A percentile compares a stretch with the other conserved stretches of the same genome.
These are phyloP conservation scores for Platorchestia sp. DNA, from an alignment of 1,140 invertebrate genomes.

Conservation along the genomic window DNA sequence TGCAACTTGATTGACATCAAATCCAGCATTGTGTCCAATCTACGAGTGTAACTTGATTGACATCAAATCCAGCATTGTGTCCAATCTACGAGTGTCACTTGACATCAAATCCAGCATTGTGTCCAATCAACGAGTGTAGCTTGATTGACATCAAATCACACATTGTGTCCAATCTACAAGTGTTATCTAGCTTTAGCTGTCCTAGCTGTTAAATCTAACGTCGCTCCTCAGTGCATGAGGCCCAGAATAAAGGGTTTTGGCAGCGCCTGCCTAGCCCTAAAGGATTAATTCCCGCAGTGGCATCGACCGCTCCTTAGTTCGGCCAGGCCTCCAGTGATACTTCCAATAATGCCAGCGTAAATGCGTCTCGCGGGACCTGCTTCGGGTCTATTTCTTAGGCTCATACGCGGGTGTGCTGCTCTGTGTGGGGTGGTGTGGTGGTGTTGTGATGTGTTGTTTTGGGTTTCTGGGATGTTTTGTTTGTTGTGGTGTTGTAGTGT, in stretches of 20 bases:
- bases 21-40: no score
- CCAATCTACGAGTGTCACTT: no score
- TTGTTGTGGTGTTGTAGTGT: no score
- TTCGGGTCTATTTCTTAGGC: neutral
- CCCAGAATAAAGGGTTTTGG: neutral
- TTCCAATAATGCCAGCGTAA: neutral
- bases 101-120: neutral
- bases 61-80: no score
- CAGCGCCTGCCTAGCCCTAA: neutral
- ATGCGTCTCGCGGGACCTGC: neutral
- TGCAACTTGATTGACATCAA: no score
- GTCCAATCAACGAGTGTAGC: neutral
- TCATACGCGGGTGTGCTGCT: no score
- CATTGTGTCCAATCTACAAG: neutral
- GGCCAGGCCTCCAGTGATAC: neutral
- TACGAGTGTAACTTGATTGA: no score
- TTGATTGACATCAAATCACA: no score
- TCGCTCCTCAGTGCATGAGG: neutral
- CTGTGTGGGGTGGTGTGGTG: no score
- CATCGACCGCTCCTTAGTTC: neutral
- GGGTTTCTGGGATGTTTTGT: no score
- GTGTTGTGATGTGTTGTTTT: no score
- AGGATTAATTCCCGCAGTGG: neutral
- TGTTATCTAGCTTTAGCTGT: neutral
- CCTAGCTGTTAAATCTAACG: neutral